Evolutionary conservation across 2,113 vertebrate species (phyloP).

Genomic region (Xyrauchen texanus): DNA sequence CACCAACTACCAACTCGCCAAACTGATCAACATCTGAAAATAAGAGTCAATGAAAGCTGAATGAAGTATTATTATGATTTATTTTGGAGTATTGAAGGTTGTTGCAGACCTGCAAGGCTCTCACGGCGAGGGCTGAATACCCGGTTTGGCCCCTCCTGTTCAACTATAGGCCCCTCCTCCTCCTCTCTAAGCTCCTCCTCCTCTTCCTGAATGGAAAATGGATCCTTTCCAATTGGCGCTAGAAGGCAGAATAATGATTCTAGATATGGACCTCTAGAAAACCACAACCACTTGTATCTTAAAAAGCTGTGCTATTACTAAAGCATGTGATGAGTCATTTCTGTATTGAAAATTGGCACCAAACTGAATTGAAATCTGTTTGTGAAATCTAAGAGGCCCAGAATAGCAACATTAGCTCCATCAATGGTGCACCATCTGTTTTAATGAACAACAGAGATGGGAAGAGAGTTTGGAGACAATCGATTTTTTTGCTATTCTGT

Average conservation of each 20-base stretch:
- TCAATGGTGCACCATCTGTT: too few relatives aligned
- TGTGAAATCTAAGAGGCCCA: too few relatives aligned
- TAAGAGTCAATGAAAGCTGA: background rate
- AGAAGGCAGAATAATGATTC: background rate
- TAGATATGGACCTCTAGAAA: background rate
- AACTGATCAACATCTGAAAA: conserved; percentile 78
- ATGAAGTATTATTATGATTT: too few relatives aligned
- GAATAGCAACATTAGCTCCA: too few relatives aligned
- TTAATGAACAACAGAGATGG: too few relatives aligned
- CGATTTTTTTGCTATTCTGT: too few relatives aligned
- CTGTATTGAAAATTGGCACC: background rate
- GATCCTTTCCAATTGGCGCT: conserved; percentile 64
- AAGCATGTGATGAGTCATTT: background rate
- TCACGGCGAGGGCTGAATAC: conserved; percentile 68
- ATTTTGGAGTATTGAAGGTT: background rate
- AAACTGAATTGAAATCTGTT: background rate
- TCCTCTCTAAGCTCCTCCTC: conserved; percentile 38
- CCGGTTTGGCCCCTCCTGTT: conserved; percentile 55
- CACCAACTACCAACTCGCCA: conserved; percentile 61
- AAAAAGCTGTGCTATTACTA: background rate
- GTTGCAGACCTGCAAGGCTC: conserved; percentile 79
- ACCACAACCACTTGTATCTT: background rate
- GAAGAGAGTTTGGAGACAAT: too few relatives aligned
- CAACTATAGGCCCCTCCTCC: conserved; percentile 43
- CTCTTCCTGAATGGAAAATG: conserved; percentile 75